phyloP scores from a whole-genome alignment of 2,888 invertebrate genomes.

The Pristionchus arcanus region DNA sequence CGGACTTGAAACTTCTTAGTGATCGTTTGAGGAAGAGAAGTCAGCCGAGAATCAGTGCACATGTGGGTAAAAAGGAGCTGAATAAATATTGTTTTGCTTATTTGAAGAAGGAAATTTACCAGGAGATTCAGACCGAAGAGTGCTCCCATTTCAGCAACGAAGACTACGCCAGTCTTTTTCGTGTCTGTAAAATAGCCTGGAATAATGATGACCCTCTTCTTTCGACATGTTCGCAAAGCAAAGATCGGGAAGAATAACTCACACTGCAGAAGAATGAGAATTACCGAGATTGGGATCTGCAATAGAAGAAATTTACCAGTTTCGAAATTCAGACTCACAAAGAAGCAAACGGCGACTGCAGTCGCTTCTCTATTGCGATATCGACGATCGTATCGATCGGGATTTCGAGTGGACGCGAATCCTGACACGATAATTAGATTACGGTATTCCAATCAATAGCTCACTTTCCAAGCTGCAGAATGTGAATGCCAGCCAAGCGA shows the following conservation, averaged over 20 bases:
- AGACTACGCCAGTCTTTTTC: neutral
- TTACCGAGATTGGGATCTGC: neutral
- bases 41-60: neutral
- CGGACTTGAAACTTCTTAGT: conserved; percentile 37
- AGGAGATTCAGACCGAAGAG: neutral
- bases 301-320: neutral
- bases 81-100: neutral
- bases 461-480: conserved; percentile 35
- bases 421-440: neutral
- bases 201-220: neutral
- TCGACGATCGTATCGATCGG: conserved; percentile 24
- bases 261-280: neutral
- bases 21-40: neutral
- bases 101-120: neutral
- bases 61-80: conserved; percentile 4
- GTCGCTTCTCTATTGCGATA: neutral
- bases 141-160: neutral
- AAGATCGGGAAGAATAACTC: neutral
- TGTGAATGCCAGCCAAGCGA: neutral
- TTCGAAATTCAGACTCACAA: neutral
- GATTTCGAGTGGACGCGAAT: conserved; percentile 30
- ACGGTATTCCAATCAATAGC: neutral
- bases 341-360: neutral
- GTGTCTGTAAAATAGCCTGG: neutral
- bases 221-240: no score